A percentile compares a stretch with the other conserved stretches of the same genome.
Conservation (phyloP, 2,888 invertebrate species). For the Dolichomitus sp. region DNA sequence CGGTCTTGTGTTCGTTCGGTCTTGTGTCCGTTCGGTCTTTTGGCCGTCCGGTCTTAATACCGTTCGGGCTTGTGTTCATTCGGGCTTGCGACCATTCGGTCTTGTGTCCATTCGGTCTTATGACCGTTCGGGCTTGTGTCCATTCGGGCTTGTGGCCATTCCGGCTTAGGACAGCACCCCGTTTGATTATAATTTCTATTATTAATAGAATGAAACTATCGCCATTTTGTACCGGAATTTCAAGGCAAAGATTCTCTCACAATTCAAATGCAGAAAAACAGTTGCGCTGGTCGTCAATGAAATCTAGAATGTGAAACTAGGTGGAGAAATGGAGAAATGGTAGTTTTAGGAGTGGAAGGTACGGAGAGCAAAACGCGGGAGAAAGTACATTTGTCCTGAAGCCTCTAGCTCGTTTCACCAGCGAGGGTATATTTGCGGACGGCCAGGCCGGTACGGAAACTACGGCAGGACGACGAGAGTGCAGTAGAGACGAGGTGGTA, state of each 20-base stretch:
- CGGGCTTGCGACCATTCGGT: too few relatives aligned
- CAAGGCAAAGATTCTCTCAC: neutral
- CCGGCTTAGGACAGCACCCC: too few relatives aligned
- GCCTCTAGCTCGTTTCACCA: slow-evolving; percentile 35
- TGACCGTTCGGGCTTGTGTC: too few relatives aligned
- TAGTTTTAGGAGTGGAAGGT: neutral
- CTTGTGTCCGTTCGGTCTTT: too few relatives aligned
- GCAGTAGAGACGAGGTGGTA: slow-evolving; percentile 22
- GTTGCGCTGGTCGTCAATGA: slow-evolving; percentile 16
- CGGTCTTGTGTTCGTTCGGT: too few relatives aligned
- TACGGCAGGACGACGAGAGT: slow-evolving; percentile 22
- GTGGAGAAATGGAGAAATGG: neutral
- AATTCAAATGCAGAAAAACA: slow-evolving; percentile 25
- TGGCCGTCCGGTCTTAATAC: too few relatives aligned
- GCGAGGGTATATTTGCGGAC: slow-evolving; percentile 26
- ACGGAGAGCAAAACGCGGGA: slow-evolving; percentile 10
- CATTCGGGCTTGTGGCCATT: too few relatives aligned
- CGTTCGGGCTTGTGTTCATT: too few relatives aligned
- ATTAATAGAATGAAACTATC: neutral
- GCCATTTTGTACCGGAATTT: neutral
- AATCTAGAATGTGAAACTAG: neutral
- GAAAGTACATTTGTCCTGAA: slow-evolving; percentile 47
- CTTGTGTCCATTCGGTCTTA: too few relatives aligned
- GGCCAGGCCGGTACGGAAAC: slow-evolving; percentile 2
- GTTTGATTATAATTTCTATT: neutral